Evolutionary conservation across 2,888 invertebrate genomes (phyloP), one percentile per base, ranked within the genome.

Genomic region (Coleophora deauratella): DNA sequence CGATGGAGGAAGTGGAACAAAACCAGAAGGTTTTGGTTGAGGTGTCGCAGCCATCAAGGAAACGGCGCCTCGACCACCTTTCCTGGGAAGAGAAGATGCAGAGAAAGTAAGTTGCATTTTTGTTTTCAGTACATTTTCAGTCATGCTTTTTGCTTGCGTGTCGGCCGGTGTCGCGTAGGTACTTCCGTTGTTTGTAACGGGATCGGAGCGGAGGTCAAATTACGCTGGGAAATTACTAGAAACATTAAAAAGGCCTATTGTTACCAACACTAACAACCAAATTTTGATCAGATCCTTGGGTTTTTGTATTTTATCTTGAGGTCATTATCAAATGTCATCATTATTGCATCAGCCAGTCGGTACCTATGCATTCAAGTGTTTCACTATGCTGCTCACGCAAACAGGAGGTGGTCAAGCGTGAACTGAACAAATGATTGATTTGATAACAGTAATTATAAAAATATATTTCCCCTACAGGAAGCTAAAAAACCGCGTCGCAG

Each of bases 401-500:
- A 21, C n/a, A 21, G 21, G 3, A 21, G 21, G 21, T 21, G 21
- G 21, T 21, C n/a, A n/a, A n/a, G n/a, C n/a, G n/a, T n/a, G n/a
- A n/a, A n/a, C n/a, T n/a, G n/a, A n/a, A n/a, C n/a, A n/a, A n/a
- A n/a, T n/a, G n/a, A 21, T 21, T 21, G 6, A 21, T 21, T 21
- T 21, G 3, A 6, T 21, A 21, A 21, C 21, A 4, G 3, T 21
- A 6, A n/a, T n/a, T 21, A 21, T 21, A 4, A 21, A 21, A 21
- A 21, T 3, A 21, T 21, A 21, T 21, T 21, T 27, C 35, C 42
- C 37, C 45, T 82, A 27, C 73, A 97, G 98, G 72, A 98, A 98
- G 82, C 72, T 98, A 58, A 98, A 98, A 74, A 98, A 98, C 72
- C 89, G 98, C 52, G 97, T 98, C 21, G 98, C 99, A 28, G 99